Percentiles rank a stretch among this genome's conserved stretches.
Evolutionary conservation across 2,797 vertebrate genomes (phyloP).

Genomic region (Babyrousa celebensis): DNA sequence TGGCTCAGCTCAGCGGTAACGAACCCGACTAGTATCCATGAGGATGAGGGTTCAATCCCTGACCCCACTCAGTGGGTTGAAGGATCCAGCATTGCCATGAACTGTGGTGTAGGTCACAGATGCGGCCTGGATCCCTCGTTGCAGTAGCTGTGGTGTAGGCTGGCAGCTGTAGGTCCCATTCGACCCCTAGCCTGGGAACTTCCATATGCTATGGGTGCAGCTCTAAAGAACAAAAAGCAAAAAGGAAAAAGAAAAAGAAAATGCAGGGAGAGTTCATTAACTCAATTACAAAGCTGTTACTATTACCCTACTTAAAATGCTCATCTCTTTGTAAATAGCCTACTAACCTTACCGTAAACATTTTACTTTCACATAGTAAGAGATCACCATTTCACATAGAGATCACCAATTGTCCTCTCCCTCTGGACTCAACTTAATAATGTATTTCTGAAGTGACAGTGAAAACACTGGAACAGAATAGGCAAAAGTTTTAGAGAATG

Average conservation of each 20-base stretch:
- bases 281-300: conserved; percentile 6
- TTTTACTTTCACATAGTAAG: conserved; percentile 8
- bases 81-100: too few species aligned
- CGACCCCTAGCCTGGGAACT: too few species aligned
- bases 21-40: too few species aligned
- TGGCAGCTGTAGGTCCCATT: too few species aligned
- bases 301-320: not conserved
- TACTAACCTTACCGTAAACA: not conserved
- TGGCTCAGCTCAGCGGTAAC: too few species aligned
- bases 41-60: too few species aligned
- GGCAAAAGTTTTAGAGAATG: not conserved
- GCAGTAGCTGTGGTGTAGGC: too few species aligned
- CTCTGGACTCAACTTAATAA: not conserved
- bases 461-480: not conserved
- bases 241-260: not conserved
- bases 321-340: conserved; percentile 26
- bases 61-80: too few species aligned
- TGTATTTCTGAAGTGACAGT: conserved; percentile 23
- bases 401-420: not conserved
- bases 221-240: too few species aligned
- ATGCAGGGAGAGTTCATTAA: not conserved
- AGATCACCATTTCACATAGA: not conserved
- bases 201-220: too few species aligned
- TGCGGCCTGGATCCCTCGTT: too few species aligned
- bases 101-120: too few species aligned